Base-by-base conservation (phyloP, 2,113 vertebrate genomes). In the Rattus rattus region DNA sequence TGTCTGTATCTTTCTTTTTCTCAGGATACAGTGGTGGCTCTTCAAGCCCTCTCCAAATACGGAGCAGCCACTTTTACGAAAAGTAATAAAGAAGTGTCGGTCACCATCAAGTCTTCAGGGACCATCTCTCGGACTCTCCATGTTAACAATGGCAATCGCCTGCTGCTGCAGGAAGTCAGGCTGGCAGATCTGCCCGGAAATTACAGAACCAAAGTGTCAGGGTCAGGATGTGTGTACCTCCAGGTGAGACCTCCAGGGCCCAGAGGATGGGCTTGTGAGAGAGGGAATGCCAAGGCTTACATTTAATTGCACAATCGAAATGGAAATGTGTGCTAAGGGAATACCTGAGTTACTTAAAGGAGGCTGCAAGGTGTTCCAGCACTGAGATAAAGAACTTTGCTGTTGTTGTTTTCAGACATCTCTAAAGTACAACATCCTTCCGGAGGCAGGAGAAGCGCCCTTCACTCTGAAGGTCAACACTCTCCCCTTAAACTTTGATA, bases 151-250 rank as follows among this genome's bases (percentile, higher is more conserved):
- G 69, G 70, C 92, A 99, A 99, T 97, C 98, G 98, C 63, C 98
- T 99, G 83, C 97, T 99, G 88, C 98, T 99, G 14, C 99, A 99
- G 95, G 99, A 99, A 20, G n/a, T 95, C 80, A 0, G 70, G 28
- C 95, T 99, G 90, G 95, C 98, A 52, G 81, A 69, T 19, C 92
- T 99, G 73, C 98, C 99, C 0, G 98, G 98, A n/a, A 92, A 98
- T 4, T 99, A 99, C 97, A 97, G 17, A 36, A 79, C 88, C 0
- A 92, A 85, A 5, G 98, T 98, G 72, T 98, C 98, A 26, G 99
- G 99, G 0, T 96, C 97, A 11, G 98, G 98, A 61, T 99, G 98
- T 17, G 98, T 98, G n/a, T 98, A 98, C 22, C 70, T 99, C 59
- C 99, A 99, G 99, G 99, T 99, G 94, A 98, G 98, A n/a, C 13